Conservation (phyloP, 2,888 invertebrate genomes). For the Pardosa pseudoannulata region DNA sequence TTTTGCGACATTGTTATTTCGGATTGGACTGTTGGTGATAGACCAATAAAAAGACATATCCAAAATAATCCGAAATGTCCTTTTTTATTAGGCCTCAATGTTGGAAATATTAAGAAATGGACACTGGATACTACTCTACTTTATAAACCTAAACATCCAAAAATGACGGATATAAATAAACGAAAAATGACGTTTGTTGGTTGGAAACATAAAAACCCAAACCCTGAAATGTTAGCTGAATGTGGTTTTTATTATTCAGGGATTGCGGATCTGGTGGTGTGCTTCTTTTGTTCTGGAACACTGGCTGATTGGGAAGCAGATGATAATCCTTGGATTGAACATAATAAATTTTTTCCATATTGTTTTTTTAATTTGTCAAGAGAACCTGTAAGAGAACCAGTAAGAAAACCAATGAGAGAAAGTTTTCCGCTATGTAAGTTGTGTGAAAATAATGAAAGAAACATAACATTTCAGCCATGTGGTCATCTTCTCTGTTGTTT, state of each 20-base stretch:
- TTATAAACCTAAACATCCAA: slow-evolving; percentile 36
- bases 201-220: slow-evolving; percentile 84
- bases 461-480: slow-evolving; percentile 94
- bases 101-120: slow-evolving; percentile 81
- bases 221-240: slow-evolving; percentile 87
- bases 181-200: slow-evolving; percentile 17
- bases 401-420: slow-evolving; percentile 3
- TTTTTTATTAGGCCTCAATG: slow-evolving; percentile 83
- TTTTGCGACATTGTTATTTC: slow-evolving; percentile 89
- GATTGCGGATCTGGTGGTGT: slow-evolving; percentile 77
- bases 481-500: slow-evolving; percentile 94
- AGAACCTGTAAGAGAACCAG: too few relatives aligned
- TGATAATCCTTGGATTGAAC: slow-evolving; percentile 96
- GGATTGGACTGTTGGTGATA: slow-evolving; percentile 89
- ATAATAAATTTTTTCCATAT: slow-evolving; percentile 92
- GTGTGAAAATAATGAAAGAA: slow-evolving; percentile 94
- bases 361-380: too few relatives aligned
- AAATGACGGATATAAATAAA: slow-evolving; percentile 79
- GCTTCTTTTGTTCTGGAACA: slow-evolving; percentile 95
- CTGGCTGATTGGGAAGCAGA: slow-evolving; percentile 93
- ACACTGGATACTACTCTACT: too few relatives aligned
- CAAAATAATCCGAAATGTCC: slow-evolving; percentile 89
- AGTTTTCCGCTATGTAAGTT: slow-evolving; percentile 78
- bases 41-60: slow-evolving; percentile 87
- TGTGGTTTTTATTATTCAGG: slow-evolving; percentile 96